Conservation (phyloP, 2,797 vertebrate species). For the Cuculus canorus region DNA sequence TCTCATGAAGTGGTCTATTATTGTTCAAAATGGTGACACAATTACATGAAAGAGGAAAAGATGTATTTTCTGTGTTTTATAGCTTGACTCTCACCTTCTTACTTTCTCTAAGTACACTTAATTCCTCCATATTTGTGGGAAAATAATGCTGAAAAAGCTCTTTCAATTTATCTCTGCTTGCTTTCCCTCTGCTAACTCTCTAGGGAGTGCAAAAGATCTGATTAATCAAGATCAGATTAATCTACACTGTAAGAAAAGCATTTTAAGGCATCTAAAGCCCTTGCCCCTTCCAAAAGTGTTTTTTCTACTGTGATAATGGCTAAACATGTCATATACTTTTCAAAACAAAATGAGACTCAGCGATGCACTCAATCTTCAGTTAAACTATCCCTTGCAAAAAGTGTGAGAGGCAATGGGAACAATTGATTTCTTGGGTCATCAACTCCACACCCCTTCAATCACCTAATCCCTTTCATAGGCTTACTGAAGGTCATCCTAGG, state of each 20-base stretch:
- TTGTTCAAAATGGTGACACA: neutral
- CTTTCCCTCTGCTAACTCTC: neutral
- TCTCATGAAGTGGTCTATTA: neutral
- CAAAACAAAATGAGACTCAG: neutral
- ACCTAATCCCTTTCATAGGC: neutral
- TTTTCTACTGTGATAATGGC: neutral
- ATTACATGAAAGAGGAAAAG: neutral
- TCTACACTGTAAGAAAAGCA: neutral
- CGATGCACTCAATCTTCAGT: neutral
- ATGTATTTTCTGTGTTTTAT: neutral
- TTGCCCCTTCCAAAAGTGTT: neutral
- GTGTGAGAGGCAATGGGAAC: neutral
- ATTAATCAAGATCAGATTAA: neutral
- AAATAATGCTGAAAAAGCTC: neutral
- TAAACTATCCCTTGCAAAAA: neutral
- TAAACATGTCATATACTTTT: neutral
- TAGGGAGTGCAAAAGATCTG: neutral
- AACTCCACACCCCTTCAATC: neutral
- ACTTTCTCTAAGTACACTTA: neutral
- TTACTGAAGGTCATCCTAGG: neutral
- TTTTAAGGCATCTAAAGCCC: neutral
- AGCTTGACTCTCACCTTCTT: neutral
- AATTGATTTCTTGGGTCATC: neutral
- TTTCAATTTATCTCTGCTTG: neutral
- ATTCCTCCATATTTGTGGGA: neutral